Base-by-base conservation (phyloP, 2,113 vertebrate genomes). In the Micromys minutus region DNA sequence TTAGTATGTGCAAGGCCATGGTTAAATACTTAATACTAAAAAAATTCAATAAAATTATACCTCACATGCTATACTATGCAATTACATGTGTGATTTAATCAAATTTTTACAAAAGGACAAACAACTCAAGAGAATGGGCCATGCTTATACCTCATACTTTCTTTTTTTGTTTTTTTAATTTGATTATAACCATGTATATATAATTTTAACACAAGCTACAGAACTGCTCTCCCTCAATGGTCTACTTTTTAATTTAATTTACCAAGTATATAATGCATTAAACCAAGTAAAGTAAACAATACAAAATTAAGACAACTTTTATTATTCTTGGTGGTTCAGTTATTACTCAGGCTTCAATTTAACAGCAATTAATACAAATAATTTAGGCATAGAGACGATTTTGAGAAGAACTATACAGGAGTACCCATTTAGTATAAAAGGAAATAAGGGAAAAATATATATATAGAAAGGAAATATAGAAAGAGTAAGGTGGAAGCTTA, bases 261-360 rank as follows among this genome's bases (percentile, higher is more conserved):
- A 84, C 83, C 17, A 79, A 79, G 61, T 61, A 83, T 90, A 79
- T 57, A 88, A 71, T 34, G 72, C 36, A 55, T 39, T 86, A 79
- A 67, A 65, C 15, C 89, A 83, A 95, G 29, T 94, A 96, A 94
- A 31, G 17, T 65, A 92, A 67, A 29, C 85, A 96, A 94, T 67
- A 95, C 16, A 59, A 88, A 88, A 92, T 90, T 26, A 92, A 92
- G 65, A 87, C 39, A 95, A 91, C 3, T 17, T 93, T 16, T 39
- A 77, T 86, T 67, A 42, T 36, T 71, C 31, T 16, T 88, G 34
- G 55, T 63, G 93, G 72, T 26, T 67, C 63, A 34, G 65, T 67
- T 67, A 67, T 67, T 67, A 34, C 16, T 67, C 13, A 67, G 29
- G 26, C 19, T 80, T 63, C 77, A 81, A 87, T 84, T 90, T 39